phyloP scores from a whole-genome alignment of 2,113 vertebrate genomes.

The Lophius piscatorius region DNA sequence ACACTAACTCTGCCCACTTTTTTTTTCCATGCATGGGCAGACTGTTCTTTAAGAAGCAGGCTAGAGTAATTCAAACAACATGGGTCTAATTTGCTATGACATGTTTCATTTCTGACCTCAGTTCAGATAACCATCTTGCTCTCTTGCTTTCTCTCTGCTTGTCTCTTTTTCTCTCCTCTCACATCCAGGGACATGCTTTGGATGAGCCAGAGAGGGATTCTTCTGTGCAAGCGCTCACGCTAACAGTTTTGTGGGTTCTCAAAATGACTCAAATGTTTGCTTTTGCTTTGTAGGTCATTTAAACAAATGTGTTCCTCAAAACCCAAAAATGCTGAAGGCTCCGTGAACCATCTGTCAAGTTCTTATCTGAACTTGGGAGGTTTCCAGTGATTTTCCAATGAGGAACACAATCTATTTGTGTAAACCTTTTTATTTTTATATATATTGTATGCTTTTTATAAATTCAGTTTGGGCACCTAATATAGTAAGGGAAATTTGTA shows the following conservation, averaged over 20 bases:
- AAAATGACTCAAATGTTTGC: constrained; percentile 65
- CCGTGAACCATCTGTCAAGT: constrained; percentile 20
- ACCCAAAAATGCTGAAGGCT: constrained; percentile 26
- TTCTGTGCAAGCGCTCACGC: constrained; percentile 40
- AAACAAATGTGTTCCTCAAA: constrained; percentile 50
- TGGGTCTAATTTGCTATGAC: constrained; percentile 85
- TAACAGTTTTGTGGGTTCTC: constrained; percentile 58
- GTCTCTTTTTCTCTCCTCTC: constrained; percentile 42
- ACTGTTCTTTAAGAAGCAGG: constrained; percentile 68
- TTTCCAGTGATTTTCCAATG: constrained; percentile 20
- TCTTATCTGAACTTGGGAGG: constrained; percentile 36
- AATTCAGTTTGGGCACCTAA: constrained; percentile 6
- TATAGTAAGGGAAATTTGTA: constrained; percentile 14
- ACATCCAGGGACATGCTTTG: constrained; percentile 44
- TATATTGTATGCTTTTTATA: background rate
- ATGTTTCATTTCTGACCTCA: constrained; percentile 85
- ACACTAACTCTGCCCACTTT: constrained; percentile 39
- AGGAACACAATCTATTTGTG: constrained; percentile 21
- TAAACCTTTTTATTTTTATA: constrained; percentile 7
- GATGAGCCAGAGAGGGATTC: constrained; percentile 54
- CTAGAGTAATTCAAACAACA: constrained; percentile 83
- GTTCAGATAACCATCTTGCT: constrained; percentile 82
- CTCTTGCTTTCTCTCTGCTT: constrained; percentile 51
- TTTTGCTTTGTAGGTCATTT: constrained; percentile 56
- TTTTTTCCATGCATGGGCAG: constrained; percentile 29